phyloP scores from a whole-genome alignment of 2,113 vertebrate species.

The Gorsachius goisagi region DNA sequence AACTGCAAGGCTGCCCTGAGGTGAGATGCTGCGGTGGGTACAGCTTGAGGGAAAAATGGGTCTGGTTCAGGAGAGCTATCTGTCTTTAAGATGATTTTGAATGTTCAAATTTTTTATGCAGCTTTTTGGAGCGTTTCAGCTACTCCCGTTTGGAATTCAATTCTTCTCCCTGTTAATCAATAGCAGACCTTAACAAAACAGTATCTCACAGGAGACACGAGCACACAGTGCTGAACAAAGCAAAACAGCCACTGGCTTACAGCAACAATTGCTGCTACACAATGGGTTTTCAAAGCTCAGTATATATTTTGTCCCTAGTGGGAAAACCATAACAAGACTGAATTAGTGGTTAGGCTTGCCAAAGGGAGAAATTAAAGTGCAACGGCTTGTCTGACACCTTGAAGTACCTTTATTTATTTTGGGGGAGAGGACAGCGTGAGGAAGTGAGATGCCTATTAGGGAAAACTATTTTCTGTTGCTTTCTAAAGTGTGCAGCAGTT shows the following conservation, averaged over 20 bases:
- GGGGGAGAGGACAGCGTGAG: background rate
- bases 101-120: constrained; percentile 9
- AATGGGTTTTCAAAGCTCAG: constrained; percentile 61
- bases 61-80: background rate
- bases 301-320: constrained; percentile 59
- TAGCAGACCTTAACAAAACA: constrained; percentile 62
- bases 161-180: constrained; percentile 62
- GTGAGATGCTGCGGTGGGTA: background rate
- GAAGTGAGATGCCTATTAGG: background rate
- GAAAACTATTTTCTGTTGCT: background rate
- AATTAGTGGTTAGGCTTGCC: constrained; percentile 53
- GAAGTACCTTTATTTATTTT: constrained; percentile 46
- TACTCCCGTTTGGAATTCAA: constrained; percentile 39
- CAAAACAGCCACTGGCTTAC: constrained; percentile 53
- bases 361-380: constrained; percentile 54
- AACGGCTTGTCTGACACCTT: background rate
- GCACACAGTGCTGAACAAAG: constrained; percentile 59
- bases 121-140: background rate
- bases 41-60: background rate
- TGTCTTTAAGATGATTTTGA: background rate
- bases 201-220: constrained; percentile 61
- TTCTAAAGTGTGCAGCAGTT: background rate
- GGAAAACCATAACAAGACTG: constrained; percentile 60
- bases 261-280: constrained; percentile 57
- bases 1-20: background rate